A percentile compares a stretch with the other conserved stretches of the same genome.
Conservation (phyloP, 2,113 vertebrate species). For the Oryzias melastigma region DNA sequence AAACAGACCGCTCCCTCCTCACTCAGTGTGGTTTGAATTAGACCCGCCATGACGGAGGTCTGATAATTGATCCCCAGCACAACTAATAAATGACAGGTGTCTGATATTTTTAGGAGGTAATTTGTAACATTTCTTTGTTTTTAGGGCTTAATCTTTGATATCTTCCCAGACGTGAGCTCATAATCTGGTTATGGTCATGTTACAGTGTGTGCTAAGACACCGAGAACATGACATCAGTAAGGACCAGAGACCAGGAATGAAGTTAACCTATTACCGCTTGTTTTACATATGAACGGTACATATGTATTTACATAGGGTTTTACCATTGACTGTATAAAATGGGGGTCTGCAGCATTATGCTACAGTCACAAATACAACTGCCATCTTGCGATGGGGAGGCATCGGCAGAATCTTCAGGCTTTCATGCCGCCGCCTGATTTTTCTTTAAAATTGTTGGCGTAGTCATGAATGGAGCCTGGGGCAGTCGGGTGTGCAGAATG, state of each 20-base stretch:
- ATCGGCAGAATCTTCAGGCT: too few species aligned
- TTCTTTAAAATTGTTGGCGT: too few species aligned
- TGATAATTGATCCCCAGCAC: conserved; percentile 53
- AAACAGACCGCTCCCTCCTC: conserved; percentile 28
- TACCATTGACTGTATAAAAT: too few species aligned
- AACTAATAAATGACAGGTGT: conserved; percentile 55
- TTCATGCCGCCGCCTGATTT: too few species aligned
- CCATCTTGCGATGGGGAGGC: too few species aligned
- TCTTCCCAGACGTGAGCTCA: conserved; percentile 8
- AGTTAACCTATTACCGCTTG: too few species aligned
- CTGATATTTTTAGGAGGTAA: conserved; percentile 37
- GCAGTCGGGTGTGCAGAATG: too few species aligned
- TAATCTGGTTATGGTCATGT: conserved; percentile 13
- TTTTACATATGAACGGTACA: too few species aligned
- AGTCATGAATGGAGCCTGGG: too few species aligned
- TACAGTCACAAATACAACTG: too few species aligned
- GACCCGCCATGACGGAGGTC: conserved; percentile 36
- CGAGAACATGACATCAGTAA: background rate
- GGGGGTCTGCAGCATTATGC: too few species aligned
- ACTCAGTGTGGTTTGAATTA: conserved; percentile 59
- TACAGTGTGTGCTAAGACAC: accelerated
- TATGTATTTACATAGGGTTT: too few species aligned
- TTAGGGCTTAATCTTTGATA: conserved; percentile 4
- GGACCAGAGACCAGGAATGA: background rate
- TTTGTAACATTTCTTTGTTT: conserved; percentile 36